phyloP scores from a whole-genome alignment of 92 coral and sea anemone genomes.

The Porites lobata region DNA sequence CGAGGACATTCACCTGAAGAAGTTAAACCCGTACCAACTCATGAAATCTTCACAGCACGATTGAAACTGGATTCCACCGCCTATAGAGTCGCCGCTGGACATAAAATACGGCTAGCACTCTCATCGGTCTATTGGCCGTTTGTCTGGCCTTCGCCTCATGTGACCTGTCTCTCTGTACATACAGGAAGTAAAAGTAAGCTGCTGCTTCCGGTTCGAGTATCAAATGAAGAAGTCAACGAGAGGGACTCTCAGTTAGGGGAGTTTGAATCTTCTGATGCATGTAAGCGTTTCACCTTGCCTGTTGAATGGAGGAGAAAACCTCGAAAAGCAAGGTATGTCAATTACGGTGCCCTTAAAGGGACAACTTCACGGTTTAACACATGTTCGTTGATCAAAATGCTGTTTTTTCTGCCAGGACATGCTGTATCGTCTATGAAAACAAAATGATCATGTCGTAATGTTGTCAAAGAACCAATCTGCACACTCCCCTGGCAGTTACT shows the following conservation, averaged over 20 bases:
- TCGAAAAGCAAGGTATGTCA: constrained; percentile 13
- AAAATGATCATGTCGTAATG: no score
- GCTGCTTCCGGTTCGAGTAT: constrained; percentile 67
- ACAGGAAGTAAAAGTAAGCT: constrained; percentile 66
- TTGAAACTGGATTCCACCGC: constrained; percentile 72
- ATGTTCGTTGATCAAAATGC: no score
- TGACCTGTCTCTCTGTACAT: constrained; percentile 63
- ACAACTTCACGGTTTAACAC: no score
- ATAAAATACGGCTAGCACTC: constrained; percentile 82
- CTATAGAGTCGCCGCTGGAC: constrained; percentile 74
- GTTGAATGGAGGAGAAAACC: constrained; percentile 61
- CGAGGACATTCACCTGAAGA: constrained; percentile 72
- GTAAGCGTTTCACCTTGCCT: constrained; percentile 20
- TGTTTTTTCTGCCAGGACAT: no score
- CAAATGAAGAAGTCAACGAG: constrained; percentile 5
- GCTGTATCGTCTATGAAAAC: no score
- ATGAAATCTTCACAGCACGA: constrained; percentile 47
- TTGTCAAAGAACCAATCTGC: no score
- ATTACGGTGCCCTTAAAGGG: background rate
- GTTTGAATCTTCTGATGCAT: constrained; percentile 46
- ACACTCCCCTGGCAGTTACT: no score
- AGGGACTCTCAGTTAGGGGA: constrained; percentile 53
- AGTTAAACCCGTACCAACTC: constrained; percentile 59
- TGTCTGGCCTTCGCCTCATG: constrained; percentile 85
- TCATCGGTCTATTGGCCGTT: constrained; percentile 85